A percentile compares a stretch with the other conserved stretches of the same genome.
Evolutionary conservation across 2,113 vertebrate species (phyloP).

Genomic region (Phrynocephalus versicolor): DNA sequence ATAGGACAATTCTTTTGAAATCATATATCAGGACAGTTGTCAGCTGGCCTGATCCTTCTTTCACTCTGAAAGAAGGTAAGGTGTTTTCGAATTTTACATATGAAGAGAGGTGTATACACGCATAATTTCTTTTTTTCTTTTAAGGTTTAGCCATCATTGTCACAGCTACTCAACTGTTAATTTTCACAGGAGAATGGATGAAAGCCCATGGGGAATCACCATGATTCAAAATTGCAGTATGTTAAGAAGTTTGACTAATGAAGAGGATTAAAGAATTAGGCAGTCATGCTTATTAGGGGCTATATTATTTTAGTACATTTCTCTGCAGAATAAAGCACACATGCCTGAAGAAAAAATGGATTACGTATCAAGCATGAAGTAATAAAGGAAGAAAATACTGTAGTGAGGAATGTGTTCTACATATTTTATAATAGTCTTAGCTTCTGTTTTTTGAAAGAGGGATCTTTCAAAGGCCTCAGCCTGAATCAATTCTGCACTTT

Average conservation of each 20-base stretch:
- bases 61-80: no score
- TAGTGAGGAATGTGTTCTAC: background rate
- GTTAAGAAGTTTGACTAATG: background rate
- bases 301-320: background rate
- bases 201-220: background rate
- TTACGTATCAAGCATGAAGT: slow-evolving; percentile 15
- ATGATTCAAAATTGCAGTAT: slow-evolving; percentile 7
- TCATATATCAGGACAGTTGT: background rate
- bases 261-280: slow-evolving; percentile 33
- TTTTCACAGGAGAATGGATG: background rate
- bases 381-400: background rate
- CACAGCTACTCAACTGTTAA: background rate
- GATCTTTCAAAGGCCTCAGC: no score
- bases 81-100: background rate
- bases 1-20: no score
- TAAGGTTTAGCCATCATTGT: background rate
- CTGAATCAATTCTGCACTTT: no score
- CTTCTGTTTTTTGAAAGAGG: background rate
- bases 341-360: background rate
- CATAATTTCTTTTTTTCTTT: slow-evolving; percentile 9
- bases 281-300: background rate
- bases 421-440: background rate
- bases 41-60: background rate
- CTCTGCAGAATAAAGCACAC: slow-evolving; percentile 12
- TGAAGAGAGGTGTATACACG: background rate